Evolutionary conservation across 1,140 invertebrate genomes (phyloP), one percentile per base, ranked within the genome.

Genomic region (Sipha flava): DNA sequence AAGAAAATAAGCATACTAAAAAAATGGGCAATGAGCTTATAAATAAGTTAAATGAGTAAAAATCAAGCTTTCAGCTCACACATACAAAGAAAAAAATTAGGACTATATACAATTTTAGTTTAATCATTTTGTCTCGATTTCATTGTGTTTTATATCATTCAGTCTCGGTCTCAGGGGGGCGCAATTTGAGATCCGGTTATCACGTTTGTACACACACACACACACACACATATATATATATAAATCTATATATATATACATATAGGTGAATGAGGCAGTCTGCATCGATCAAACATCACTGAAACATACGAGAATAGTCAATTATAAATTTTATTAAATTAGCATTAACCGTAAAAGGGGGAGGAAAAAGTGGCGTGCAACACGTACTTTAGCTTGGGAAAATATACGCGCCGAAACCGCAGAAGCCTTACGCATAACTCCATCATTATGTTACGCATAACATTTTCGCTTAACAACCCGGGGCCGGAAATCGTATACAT

Each of bases 181-280:
- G 34, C 72, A 43, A 18, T 57, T 77, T 77, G 72, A 77, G 72
- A 77, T 77, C 72, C 72, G 72, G 72, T 77, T 77, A 77, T 77
- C 72, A 75, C 72, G 52, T 77, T 77, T 26, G 21, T 47, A 26
- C 16, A 62, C 37, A 40, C 37, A 40, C 37, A 40, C 10, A 40
- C 4, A 6, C 4, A 6, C 10, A 66, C 29, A 43, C 40, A 68
- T 40, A 40, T 16, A 37, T n/a, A n/a, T 43, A 43, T 26, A 43
- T 16, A 43, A 43, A 68, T 23, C 43, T 43, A 70, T 47, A 70
- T 23, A 59, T n/a, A 4, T 6, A 10, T 6, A 40, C 10, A 40
- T 45, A 66, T 66, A 73, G 49, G 47, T 18, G 54, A 73, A 34
- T 34, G 31, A 54, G 47, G 47, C 70, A 54, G 70, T 73, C 70